phyloP scores from a whole-genome alignment of 2,113 vertebrate species.

The Oxyruncus cristatus region DNA sequence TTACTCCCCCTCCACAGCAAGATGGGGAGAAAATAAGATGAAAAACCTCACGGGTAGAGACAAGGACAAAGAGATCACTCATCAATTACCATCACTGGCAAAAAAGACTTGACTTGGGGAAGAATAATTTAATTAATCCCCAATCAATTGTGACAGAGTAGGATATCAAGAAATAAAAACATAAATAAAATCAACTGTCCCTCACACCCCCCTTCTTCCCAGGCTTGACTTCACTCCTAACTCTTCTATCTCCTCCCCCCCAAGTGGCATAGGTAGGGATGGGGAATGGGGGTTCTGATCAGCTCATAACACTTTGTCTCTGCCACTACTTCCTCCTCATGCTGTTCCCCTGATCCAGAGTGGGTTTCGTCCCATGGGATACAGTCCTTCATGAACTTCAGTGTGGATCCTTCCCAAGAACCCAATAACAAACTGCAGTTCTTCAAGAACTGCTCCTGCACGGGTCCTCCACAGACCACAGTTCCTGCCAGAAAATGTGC shows the following conservation, averaged over 20 bases:
- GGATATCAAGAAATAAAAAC: background rate
- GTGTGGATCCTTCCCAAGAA: background rate
- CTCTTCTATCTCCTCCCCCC: background rate
- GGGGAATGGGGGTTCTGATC: background rate
- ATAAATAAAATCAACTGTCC: background rate
- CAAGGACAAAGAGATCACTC: background rate
- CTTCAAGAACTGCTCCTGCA: background rate
- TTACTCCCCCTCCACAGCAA: background rate
- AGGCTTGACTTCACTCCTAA: background rate
- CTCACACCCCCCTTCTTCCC: background rate
- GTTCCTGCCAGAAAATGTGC: background rate
- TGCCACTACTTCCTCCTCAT: background rate
- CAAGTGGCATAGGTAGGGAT: background rate
- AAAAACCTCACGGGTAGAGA: background rate
- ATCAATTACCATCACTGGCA: background rate
- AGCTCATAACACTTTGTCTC: background rate
- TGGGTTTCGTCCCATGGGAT: background rate
- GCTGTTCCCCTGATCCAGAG: background rate
- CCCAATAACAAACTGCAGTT: background rate
- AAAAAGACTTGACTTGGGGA: background rate
- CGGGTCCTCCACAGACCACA: background rate
- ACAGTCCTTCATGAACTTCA: background rate
- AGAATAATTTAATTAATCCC: background rate
- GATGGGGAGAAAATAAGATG: background rate
- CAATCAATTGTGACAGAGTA: background rate